Percentiles rank a stretch among this genome's conserved stretches.
phyloP scores from a whole-genome alignment of 1,140 invertebrate genomes.

The Dysdera silvatica region DNA sequence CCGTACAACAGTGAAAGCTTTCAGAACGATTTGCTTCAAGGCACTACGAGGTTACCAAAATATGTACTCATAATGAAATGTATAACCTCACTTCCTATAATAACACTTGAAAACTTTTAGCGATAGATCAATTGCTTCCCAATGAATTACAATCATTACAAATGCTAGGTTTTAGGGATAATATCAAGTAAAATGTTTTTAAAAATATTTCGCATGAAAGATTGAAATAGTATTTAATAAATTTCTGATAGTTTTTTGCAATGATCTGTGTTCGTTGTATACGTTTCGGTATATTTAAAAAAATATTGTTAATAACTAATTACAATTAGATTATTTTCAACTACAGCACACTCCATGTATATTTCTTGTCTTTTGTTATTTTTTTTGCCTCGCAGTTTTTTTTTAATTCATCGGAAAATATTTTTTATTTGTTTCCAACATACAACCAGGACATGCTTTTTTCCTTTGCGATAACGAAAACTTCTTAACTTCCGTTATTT shows the following conservation, averaged over 20 bases:
- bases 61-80: neutral
- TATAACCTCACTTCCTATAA: neutral
- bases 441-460: neutral
- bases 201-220: too few species aligned
- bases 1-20: neutral
- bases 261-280: too few species aligned
- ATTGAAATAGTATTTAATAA: too few species aligned
- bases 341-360: neutral
- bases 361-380: neutral
- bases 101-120: too few species aligned
- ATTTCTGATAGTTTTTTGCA: too few species aligned
- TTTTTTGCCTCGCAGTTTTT: neutral
- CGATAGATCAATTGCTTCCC: too few species aligned
- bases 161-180: too few species aligned
- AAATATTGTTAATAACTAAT: neutral
- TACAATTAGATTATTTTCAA: neutral
- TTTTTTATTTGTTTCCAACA: neutral
- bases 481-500: neutral
- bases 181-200: too few species aligned
- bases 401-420: neutral
- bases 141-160: too few species aligned
- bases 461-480: neutral
- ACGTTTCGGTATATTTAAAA: neutral
- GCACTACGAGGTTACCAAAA: neutral
- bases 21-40: neutral